Evolutionary conservation across 2,888 invertebrate genomes (phyloP).

Genomic region (Iselma pallidipennis): DNA sequence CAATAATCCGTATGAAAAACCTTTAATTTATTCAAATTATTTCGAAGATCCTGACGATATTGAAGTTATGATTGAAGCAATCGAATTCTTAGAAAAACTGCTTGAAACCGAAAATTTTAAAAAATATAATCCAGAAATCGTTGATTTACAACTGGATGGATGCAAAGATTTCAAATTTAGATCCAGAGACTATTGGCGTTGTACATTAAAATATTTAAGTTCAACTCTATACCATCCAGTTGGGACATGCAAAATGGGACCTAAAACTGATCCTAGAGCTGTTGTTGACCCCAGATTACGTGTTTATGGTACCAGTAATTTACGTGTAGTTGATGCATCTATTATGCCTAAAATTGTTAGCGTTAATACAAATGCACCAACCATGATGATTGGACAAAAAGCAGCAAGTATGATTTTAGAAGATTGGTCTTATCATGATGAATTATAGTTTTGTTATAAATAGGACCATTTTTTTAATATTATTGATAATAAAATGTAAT

Average conservation of each 20-base stretch:
- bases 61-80: constrained; percentile 57
- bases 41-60: constrained; percentile 62
- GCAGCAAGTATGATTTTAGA: constrained; percentile 56
- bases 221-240: constrained; percentile 44
- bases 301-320: constrained; percentile 67
- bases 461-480: too few species aligned
- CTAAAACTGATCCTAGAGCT: constrained; percentile 59
- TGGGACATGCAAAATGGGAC: constrained; percentile 65
- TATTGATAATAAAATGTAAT: too few species aligned
- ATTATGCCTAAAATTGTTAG: constrained; percentile 74
- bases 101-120: constrained; percentile 54
- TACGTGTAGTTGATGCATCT: constrained; percentile 79
- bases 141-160: constrained; percentile 53
- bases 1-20: constrained; percentile 62
- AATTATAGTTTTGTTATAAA: too few species aligned
- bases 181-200: constrained; percentile 59
- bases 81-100: constrained; percentile 48
- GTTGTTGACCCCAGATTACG: constrained; percentile 72
- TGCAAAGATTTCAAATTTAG: constrained; percentile 53
- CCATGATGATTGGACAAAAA: constrained; percentile 58
- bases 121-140: constrained; percentile 48
- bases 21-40: constrained; percentile 67
- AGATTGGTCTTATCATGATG: constrained; percentile 41
- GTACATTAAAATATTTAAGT: constrained; percentile 49
- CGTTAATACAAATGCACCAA: constrained; percentile 62